Percentiles rank a stretch among this genome's conserved stretches.
Conservation (phyloP, 2,113 vertebrate species). For the Gobio gobio region DNA sequence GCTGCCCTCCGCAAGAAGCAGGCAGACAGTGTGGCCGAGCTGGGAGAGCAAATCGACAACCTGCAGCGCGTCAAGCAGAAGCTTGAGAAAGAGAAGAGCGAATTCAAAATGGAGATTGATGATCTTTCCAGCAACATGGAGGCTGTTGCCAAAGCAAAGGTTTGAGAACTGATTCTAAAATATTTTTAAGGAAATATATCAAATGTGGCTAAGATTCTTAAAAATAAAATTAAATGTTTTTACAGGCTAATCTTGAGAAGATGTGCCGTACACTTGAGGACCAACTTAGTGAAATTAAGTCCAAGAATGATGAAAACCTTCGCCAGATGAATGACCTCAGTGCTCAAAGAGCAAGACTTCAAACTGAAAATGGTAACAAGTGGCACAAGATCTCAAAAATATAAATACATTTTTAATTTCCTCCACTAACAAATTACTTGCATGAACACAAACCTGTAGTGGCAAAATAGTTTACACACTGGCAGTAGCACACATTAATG, state of each 20-base stretch:
- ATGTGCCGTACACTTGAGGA: constrained; percentile 68
- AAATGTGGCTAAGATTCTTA: not conserved
- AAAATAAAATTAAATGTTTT: not conserved
- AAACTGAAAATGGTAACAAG: constrained; percentile 57
- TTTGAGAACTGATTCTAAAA: not conserved
- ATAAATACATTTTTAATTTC: not conserved
- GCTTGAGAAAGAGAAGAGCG: constrained; percentile 64
- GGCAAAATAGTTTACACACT: not conserved
- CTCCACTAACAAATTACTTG: not conserved
- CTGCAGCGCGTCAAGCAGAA: constrained; percentile 63
- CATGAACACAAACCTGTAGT: not conserved
- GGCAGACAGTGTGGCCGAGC: constrained; percentile 63
- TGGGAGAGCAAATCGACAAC: constrained; percentile 65
- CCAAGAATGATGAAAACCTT: constrained; percentile 75
- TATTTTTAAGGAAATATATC: not conserved
- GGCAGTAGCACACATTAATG: not conserved
- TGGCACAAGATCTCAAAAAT: not conserved
- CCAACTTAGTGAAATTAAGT: constrained; percentile 78
- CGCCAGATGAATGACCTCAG: constrained; percentile 58
- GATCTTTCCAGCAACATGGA: constrained; percentile 62
- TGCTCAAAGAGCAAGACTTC: constrained; percentile 57
- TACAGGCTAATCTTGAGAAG: constrained; percentile 79
- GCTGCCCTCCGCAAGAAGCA: constrained; percentile 65
- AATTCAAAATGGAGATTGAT: constrained; percentile 63
- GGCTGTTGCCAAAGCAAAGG: not conserved